Percentiles rank a stretch among this genome's conserved stretches.
These are phyloP conservation scores for Ophioderma brevispina DNA, from an alignment of 35 echinoderm and acorn worm species.

Conservation along the genomic window DNA sequence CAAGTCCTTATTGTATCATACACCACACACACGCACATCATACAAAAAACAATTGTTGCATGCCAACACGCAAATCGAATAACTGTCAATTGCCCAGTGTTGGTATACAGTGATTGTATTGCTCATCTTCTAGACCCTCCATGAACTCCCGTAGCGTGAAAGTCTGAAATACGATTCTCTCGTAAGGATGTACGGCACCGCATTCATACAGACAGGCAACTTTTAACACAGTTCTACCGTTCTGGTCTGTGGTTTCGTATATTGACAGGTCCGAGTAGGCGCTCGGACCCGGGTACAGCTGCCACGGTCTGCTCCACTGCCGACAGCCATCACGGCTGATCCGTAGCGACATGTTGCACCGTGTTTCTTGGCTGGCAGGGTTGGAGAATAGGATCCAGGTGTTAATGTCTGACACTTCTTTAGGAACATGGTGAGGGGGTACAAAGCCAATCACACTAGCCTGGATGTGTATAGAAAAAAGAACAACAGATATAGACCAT, in stretches of 20 bases:
- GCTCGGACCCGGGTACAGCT: constrained; percentile 61
- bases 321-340: constrained; percentile 81
- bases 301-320: constrained; percentile 75
- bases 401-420: constrained; percentile 7
- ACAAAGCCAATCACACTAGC: constrained; percentile 89
- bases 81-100: not conserved
- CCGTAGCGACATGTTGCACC: constrained; percentile 84
- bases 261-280: constrained; percentile 90
- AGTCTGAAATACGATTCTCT: constrained; percentile 63
- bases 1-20: too few relatives aligned
- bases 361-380: constrained; percentile 54
- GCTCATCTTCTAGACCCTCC: constrained; percentile 9
- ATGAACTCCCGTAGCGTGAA: constrained; percentile 46
- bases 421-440: constrained; percentile 47
- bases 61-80: too few relatives aligned
- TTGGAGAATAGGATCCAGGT: constrained; percentile 93
- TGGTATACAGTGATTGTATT: constrained; percentile 11
- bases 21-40: too few relatives aligned
- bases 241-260: constrained; percentile 36
- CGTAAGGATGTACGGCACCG: constrained; percentile 54
- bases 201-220: constrained; percentile 65
- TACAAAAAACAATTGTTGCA: too few relatives aligned
- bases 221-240: constrained; percentile 32
- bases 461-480: constrained; percentile 53
- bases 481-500: not conserved